phyloP scores from a whole-genome alignment of 1,140 invertebrate genomes.

The Watersipora subatra region DNA sequence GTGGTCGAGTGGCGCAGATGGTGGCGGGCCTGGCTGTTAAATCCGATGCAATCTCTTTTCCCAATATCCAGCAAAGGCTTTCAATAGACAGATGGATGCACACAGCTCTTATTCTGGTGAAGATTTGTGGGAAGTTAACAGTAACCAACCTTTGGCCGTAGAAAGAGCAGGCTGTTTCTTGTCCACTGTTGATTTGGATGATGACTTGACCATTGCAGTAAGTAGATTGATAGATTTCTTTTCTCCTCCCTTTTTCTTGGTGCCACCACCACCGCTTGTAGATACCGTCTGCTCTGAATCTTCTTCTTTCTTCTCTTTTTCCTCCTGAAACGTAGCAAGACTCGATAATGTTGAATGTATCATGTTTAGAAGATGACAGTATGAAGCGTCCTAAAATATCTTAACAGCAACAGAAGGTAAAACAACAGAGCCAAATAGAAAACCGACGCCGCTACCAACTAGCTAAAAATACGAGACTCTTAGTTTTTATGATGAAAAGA shows the following conservation, averaged over 20 bases:
- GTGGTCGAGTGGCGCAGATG: no score
- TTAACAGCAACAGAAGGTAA: background rate
- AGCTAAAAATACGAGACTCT: background rate
- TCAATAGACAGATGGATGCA: no score
- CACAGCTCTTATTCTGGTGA: no score
- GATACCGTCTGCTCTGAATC: conserved; percentile 17
- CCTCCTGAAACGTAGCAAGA: conserved; percentile 17
- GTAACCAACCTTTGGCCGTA: no score
- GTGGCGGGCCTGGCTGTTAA: no score
- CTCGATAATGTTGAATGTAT: conserved; percentile 2
- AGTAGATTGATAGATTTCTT: conserved; percentile 11
- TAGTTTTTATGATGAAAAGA: no score
- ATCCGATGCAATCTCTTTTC: no score
- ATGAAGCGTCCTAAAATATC: conserved; percentile 6
- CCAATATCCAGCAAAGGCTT: no score
- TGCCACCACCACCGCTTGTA: background rate
- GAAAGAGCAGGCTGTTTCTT: no score
- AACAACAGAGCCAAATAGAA: background rate
- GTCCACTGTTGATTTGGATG: background rate
- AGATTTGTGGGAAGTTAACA: no score
- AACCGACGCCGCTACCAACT: background rate
- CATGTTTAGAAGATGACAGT: conserved; percentile 5
- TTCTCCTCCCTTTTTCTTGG: conserved; percentile 17
- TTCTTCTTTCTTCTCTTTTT: conserved; percentile 24
- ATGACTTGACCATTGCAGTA: background rate